phyloP scores from a whole-genome alignment of 2,888 invertebrate species.

The Panzeria rudis region DNA sequence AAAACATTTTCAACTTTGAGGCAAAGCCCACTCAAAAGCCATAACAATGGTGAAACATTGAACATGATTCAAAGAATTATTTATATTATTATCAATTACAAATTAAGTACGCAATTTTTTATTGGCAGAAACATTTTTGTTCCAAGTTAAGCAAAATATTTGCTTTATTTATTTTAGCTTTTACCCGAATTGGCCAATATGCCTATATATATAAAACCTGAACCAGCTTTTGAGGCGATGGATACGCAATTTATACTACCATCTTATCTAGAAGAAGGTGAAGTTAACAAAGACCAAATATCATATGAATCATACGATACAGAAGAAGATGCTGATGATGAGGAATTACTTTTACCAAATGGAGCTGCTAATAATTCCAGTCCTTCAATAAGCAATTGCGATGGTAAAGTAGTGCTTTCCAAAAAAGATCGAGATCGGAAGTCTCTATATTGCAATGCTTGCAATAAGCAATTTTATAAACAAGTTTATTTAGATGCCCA shows the following conservation, averaged over 20 bases:
- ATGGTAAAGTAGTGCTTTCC: slow-evolving; percentile 11
- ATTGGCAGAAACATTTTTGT: too few relatives aligned
- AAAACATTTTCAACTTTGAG: too few relatives aligned
- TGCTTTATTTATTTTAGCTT: slow-evolving; percentile 63
- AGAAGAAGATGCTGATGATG: slow-evolving; percentile 65
- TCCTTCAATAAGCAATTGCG: slow-evolving; percentile 28
- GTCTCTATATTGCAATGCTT: slow-evolving; percentile 72
- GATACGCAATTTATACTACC: slow-evolving; percentile 48
- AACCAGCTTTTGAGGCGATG: slow-evolving; percentile 65
- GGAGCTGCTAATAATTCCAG: slow-evolving; percentile 67
- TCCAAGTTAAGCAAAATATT: not conserved
- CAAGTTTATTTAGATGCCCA: slow-evolving; percentile 80
- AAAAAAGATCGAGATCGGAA: slow-evolving; percentile 74
- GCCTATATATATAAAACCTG: slow-evolving; percentile 71
- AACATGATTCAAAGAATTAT: too few relatives aligned
- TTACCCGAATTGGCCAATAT: slow-evolving; percentile 71
- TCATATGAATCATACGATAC: slow-evolving; percentile 56
- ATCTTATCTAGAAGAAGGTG: slow-evolving; percentile 31
- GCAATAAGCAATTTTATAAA: slow-evolving; percentile 79
- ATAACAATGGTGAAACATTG: too few relatives aligned
- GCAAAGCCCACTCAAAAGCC: too few relatives aligned
- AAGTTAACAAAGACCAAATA: slow-evolving; percentile 28
- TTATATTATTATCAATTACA: too few relatives aligned
- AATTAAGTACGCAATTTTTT: too few relatives aligned
- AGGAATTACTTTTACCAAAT: slow-evolving; percentile 58